Percentiles rank a stretch among this genome's conserved stretches.
Evolutionary conservation across 2,797 vertebrate genomes (phyloP).

Genomic region (Orientallactaga sibirica): DNA sequence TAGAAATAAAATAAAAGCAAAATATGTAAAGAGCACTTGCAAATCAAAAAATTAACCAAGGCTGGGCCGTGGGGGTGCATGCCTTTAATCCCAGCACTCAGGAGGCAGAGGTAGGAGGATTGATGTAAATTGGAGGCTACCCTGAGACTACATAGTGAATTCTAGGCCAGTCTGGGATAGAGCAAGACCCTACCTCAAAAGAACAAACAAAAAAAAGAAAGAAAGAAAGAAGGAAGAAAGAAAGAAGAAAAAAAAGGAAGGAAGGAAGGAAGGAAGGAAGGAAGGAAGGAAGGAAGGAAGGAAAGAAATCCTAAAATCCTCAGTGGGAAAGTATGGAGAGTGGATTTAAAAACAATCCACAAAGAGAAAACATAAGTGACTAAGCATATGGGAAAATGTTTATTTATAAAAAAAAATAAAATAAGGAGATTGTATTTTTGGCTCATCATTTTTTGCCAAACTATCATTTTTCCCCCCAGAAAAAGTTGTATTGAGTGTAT

Average conservation of each 20-base stretch:
- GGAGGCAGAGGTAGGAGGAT: no score
- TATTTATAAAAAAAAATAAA: slow-evolving; percentile 18
- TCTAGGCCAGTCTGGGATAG: no score
- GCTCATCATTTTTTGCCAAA: background rate
- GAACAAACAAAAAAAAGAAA: no score
- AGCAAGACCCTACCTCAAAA: no score
- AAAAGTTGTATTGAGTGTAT: background rate
- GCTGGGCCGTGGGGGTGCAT: no score
- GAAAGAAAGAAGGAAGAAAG: no score
- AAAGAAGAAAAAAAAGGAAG: no score
- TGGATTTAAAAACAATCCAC: background rate
- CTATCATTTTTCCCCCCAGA: no score
- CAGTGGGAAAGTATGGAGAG: background rate
- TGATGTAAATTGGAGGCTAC: no score
- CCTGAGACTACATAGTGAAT: no score
- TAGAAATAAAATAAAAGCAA: slow-evolving; percentile 53
- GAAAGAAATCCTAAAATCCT: background rate
- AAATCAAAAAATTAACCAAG: slow-evolving; percentile 25
- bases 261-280: no score
- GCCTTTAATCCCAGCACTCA: no score
- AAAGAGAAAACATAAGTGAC: background rate
- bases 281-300: background rate
- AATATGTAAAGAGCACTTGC: slow-evolving; percentile 68
- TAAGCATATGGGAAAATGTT: background rate
- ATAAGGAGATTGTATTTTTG: slow-evolving; percentile 5